Conservation (phyloP, 2,888 invertebrate species). For the Cataglyphis rosenhaueri region DNA sequence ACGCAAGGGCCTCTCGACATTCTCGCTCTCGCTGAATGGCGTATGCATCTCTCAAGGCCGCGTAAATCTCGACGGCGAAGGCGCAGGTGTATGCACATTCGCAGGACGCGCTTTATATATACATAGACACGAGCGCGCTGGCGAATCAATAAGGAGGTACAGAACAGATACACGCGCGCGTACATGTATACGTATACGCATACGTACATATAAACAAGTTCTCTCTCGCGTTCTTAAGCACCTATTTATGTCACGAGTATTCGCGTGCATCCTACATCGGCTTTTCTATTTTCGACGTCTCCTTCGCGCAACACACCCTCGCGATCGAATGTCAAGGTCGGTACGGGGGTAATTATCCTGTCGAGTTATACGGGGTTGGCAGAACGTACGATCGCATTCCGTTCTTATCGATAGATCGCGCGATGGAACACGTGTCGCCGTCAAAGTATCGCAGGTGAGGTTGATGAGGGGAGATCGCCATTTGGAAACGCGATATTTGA, state of each 20-base stretch:
- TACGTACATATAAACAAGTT: background rate
- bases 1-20: conserved; percentile 67
- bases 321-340: conserved; percentile 73
- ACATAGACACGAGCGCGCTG: background rate
- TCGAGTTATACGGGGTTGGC: background rate
- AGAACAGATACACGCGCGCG: background rate
- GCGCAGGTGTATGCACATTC: conserved; percentile 13
- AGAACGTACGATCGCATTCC: conserved; percentile 13
- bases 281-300: conserved; percentile 74
- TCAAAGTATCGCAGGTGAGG: background rate
- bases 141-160: conserved; percentile 51
- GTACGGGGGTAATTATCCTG: conserved; percentile 61
- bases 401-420: conserved; percentile 36
- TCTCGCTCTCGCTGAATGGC: conserved; percentile 54
- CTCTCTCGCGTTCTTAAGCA: conserved; percentile 54
- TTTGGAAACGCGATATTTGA: conserved; percentile 13
- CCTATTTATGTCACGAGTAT: conserved; percentile 72
- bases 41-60: conserved; percentile 67
- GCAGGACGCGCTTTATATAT: background rate
- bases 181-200: background rate
- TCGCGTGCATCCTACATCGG: conserved; percentile 73
- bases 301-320: conserved; percentile 44
- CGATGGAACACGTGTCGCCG: conserved; percentile 27
- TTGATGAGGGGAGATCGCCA: background rate
- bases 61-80: conserved; percentile 64